Base-by-base conservation (phyloP, 2,797 vertebrate species). In the Scolopax bukidnonensis region DNA sequence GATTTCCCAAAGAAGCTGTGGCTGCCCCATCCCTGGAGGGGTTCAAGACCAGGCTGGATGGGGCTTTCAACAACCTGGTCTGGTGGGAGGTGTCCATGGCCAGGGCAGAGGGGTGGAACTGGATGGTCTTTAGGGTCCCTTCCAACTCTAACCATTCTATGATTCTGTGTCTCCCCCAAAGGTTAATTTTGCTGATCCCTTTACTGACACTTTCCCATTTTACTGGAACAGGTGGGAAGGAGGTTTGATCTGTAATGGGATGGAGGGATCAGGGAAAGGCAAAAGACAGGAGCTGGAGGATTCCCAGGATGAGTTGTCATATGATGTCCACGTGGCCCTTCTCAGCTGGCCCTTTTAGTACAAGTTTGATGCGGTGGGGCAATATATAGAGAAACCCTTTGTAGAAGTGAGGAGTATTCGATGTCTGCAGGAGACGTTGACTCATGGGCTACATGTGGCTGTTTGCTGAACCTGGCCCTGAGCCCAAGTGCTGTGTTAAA, bases 351-450 rank as follows among this genome's bases (percentile, higher is more conserved):
- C 16, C 33, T 53, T 51, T 9, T 24, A 18, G n/a, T 51, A 1
- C 50, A 11, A 11, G 43, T 7, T 14, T 4, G 73, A 2, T 30
- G 60, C 2, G 24, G 3, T 24, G 38, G 70, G 28, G 47, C 56
- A 43, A 45, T 6, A 1, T 9, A 9, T 18, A 25, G 47, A 61
- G 57, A 28, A 57, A 38, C 28, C 82, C 57, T n/a, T 15, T 21
- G 12, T 51, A 40, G 6, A 3, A 64, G 51, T 17, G 41, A 0
- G n/a, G 16, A 6, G 30, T 27, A 17, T 17, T 80, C 3, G 0
- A 0, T 60, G 61, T 14, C 56, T 32, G 8, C 65, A 47, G 76
- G 83, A 75, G 53, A 13, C 5, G 3, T 36, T 33, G 11, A 21
- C 80, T 28, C 10, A 15, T 65, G 79, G 61, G 5, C 25, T 70